These are phyloP conservation scores for zebrafish (Danio rerio) DNA, from an alignment of 2,113 vertebrate species.

Conservation along the genomic window GRCz12tu NC_133190.1:41713501-41714000, in stretches of 20 bases:
- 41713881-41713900: constrained; percentile 64
- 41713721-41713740: constrained; percentile 72
- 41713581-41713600: constrained; percentile 11
- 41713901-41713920: constrained; percentile 59
- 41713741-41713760: constrained; percentile 45
- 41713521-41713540: not conserved
- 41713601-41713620: not conserved
- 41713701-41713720: constrained; percentile 53
- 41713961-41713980: constrained; percentile 81
- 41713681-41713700: constrained; percentile 50
- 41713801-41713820: constrained; percentile 71
- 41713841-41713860: constrained; percentile 87
- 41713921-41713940: constrained; percentile 52
- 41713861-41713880: constrained; percentile 67
- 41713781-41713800: constrained; percentile 75
- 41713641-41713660: constrained; percentile 34
- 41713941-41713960: constrained; percentile 58
- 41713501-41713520: not conserved
- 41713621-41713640: constrained; percentile 25
- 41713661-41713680: constrained; percentile 52
- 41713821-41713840: constrained; percentile 73
- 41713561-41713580: not conserved
- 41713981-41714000: constrained; percentile 88
- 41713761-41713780: constrained; percentile 79
- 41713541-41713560: not conserved